Base-by-base conservation (phyloP, 2,113 vertebrate genomes). In the Cheilinus undulatus region DNA sequence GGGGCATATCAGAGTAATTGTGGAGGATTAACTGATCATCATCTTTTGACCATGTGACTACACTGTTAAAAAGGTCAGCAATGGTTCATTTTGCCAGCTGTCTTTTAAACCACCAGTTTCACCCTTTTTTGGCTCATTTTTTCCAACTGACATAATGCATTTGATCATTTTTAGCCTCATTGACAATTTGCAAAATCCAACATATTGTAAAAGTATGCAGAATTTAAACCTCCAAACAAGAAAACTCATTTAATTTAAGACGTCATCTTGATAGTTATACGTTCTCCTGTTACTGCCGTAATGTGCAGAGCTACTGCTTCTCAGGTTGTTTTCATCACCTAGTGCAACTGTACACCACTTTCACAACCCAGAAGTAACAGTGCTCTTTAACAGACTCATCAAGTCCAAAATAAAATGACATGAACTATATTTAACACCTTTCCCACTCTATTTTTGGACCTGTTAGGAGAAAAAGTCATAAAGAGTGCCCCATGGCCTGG, bases 11-110 rank as follows among this genome's bases (percentile, higher is more conserved):
- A 85, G 80, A 86, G 89, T 71, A 89, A 93, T 93, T 92, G 91
- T 81, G 51, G 59, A 69, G 90, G 91, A 90, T 93, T 92, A 94
- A 83, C 81, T 91, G 90, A 91, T 84, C 87, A 94, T 93, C 89
- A 90, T 93, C 86, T 85, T 93, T 93, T 83, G 84, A 80, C 78
- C 88, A 93, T 91, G 80, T 72, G 91, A 93, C 74, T 86, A 87
- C 84, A 82, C 85, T 85, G 79, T 91, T 89, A 91, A 90, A 94
- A 95, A 95, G 94, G 93, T 95, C 94, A 95, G 77, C 71, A 72
- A 46, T 48, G 71, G 91, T 93, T 94, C 92, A 87, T 73, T 93
- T 94, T 91, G 88, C 88, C 92, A 93, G 89, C 93, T 94, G 92
- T 90, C 90, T 80, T 86, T 91, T 86, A 93, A 94, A 82, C 56